Conservation (phyloP, 2,797 vertebrate genomes). For the Pipistrellus pipistrellus region DNA sequence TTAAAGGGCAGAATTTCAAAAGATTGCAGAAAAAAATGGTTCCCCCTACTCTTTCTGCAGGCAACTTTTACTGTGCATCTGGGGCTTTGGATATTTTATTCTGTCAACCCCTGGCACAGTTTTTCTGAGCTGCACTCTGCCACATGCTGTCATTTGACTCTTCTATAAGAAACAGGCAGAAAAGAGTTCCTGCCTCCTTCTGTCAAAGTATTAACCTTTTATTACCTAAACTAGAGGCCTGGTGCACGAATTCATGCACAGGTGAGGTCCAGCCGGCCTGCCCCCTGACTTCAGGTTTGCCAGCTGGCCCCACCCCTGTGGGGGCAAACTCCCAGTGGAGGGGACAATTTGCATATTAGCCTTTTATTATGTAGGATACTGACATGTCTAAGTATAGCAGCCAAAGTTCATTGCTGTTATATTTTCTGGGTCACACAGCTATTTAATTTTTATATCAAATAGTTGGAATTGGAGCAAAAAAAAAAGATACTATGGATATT, state of each 20-base stretch:
- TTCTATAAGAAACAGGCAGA: background rate
- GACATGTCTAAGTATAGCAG: background rate
- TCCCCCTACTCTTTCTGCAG: background rate
- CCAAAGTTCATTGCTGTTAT: constrained; percentile 1
- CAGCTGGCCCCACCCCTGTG: too few species aligned
- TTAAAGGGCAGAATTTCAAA: constrained; percentile 62
- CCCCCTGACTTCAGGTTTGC: too few species aligned
- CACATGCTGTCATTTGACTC: constrained; percentile 45
- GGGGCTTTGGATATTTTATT: constrained; percentile 50
- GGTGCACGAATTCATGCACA: too few species aligned
- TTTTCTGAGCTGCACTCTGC: background rate
- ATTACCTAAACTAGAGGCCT: background rate
- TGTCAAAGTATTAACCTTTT: constrained; percentile 28
- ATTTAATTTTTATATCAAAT: constrained; percentile 34
- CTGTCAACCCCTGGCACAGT: background rate
- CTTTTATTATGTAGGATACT: constrained; percentile 47
- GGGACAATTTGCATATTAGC: background rate
- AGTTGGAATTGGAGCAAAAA: background rate
- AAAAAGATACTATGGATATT: background rate
- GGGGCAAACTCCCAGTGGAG: too few species aligned
- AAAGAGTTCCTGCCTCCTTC: background rate
- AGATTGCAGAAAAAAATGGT: background rate
- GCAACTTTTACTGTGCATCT: constrained; percentile 22
- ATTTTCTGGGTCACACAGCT: background rate
- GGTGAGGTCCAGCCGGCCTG: too few species aligned